A percentile compares a stretch with the other conserved stretches of the same genome.
Evolutionary conservation across 2,797 vertebrate genomes (phyloP).

Genomic region (Manis javanica): DNA sequence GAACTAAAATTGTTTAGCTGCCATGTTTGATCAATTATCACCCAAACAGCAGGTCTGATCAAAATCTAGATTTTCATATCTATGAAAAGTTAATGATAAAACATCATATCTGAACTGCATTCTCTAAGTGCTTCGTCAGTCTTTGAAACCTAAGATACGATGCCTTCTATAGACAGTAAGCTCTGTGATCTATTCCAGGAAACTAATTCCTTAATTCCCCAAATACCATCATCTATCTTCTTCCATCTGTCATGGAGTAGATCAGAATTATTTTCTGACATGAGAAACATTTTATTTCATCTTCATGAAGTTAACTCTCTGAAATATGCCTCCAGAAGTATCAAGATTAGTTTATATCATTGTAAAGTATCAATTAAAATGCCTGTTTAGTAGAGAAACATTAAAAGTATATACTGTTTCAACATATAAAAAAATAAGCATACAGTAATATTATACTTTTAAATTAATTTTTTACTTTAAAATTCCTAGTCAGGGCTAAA

Average conservation of each 20-base stretch:
- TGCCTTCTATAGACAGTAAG: constrained; percentile 73
- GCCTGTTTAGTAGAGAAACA: not conserved
- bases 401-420: not conserved
- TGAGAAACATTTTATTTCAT: constrained; percentile 62
- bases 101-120: constrained; percentile 34
- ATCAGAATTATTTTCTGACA: constrained; percentile 67
- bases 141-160: constrained; percentile 80
- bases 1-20: constrained; percentile 65
- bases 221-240: constrained; percentile 71
- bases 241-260: constrained; percentile 65
- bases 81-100: constrained; percentile 79
- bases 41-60: constrained; percentile 43
- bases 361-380: constrained; percentile 23
- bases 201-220: constrained; percentile 79
- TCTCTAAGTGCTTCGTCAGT: constrained; percentile 77
- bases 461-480: not conserved
- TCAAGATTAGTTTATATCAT: not conserved
- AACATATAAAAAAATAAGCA: not conserved
- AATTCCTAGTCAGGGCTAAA: not conserved
- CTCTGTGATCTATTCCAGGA: constrained; percentile 74
- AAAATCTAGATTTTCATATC: constrained; percentile 78
- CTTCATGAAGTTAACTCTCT: constrained; percentile 28
- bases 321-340: constrained; percentile 29
- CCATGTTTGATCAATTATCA: constrained; percentile 75
- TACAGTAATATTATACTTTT: not conserved